These are phyloP conservation scores for Apaloderma vittatum DNA, from an alignment of 2,113 vertebrate genomes.

Conservation along the genomic window DNA sequence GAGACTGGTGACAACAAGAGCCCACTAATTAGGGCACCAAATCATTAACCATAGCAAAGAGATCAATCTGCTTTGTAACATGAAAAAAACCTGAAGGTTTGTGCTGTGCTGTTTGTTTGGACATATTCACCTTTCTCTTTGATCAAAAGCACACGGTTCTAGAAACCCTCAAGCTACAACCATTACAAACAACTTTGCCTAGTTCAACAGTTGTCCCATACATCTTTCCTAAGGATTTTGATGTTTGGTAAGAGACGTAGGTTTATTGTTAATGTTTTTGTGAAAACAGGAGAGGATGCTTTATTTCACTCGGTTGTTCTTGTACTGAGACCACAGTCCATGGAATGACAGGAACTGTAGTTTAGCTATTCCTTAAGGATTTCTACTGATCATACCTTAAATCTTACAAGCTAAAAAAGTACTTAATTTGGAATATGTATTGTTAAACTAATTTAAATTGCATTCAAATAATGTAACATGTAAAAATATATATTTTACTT, in stretches of 20 bases:
- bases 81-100: not conserved
- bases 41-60: not conserved
- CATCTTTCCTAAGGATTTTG: not conserved
- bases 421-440: not conserved
- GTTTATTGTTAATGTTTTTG: not conserved
- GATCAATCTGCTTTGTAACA: not conserved
- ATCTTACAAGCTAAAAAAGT: not conserved
- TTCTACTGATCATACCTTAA: not conserved
- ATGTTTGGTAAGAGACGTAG: not conserved
- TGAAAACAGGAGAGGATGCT: not conserved
- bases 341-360: not conserved
- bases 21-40: constrained; percentile 13
- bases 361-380: not conserved
- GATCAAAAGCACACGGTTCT: not conserved
- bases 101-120: not conserved
- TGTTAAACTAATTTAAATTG: not conserved
- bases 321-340: not conserved
- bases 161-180: not conserved
- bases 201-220: not conserved
- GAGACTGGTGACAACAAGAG: not conserved
- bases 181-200: not conserved
- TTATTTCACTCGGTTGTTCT: not conserved
- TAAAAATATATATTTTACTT: not conserved
- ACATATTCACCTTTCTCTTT: not conserved
- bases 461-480: not conserved